Evolutionary conservation across 2,888 invertebrate species (phyloP).

Genomic region (Abscondita cerata): DNA sequence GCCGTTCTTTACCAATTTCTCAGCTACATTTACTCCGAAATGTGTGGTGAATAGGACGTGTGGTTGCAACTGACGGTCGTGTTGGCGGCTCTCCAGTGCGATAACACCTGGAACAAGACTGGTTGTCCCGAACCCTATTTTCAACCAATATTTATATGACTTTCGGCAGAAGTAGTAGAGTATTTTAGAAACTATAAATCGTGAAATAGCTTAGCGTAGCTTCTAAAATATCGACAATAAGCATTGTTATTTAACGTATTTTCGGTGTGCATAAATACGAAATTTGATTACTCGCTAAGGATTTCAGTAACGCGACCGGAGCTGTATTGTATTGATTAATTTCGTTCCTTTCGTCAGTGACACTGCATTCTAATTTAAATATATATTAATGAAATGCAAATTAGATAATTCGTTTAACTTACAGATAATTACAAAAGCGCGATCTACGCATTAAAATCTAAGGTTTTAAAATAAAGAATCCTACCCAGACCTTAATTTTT

Average conservation of each 20-base stretch:
- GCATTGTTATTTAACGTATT: neutral
- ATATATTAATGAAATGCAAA: constrained; percentile 46
- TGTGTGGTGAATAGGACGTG: constrained; percentile 55
- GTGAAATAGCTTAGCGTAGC: neutral
- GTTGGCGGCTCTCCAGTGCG: constrained; percentile 46
- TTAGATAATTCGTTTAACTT: constrained; percentile 44
- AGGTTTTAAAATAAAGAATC: constrained; percentile 20
- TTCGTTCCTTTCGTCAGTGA: constrained; percentile 27
- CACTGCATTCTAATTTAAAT: constrained; percentile 42
- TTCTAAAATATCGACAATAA: constrained; percentile 4
- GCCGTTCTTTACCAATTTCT: constrained; percentile 61
- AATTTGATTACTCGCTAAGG: neutral
- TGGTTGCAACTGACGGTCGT: constrained; percentile 37
- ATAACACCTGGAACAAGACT: constrained; percentile 41
- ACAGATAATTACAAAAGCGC: constrained; percentile 30
- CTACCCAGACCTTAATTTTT: constrained; percentile 6
- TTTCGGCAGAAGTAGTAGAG: neutral
- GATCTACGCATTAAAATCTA: constrained; percentile 25
- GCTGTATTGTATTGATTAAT: constrained; percentile 25
- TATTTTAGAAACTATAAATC: constrained; percentile 9
- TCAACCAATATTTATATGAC: constrained; percentile 8
- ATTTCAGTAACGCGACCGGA: constrained; percentile 13
- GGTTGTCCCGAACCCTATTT: constrained; percentile 8
- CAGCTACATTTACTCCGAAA: constrained; percentile 61
- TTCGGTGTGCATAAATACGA: neutral